These are phyloP conservation scores for Perca flavescens DNA, from an alignment of 2,113 vertebrate species.

Conservation along the genomic window DNA sequence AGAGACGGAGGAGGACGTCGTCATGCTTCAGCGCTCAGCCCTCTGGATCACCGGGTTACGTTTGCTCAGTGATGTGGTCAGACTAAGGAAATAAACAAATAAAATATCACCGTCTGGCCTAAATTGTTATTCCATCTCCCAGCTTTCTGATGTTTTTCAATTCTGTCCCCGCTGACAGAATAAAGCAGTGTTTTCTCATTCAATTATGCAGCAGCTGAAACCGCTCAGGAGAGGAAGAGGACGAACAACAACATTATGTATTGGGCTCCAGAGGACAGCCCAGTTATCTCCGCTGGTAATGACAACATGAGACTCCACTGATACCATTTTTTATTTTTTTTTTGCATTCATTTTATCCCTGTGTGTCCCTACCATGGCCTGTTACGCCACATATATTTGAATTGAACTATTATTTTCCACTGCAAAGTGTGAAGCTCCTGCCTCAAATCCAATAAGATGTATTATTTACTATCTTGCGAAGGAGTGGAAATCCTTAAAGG, in stretches of 20 bases:
- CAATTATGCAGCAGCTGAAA: slow-evolving; percentile 63
- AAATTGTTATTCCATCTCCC: slow-evolving; percentile 47
- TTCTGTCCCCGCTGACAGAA: slow-evolving; percentile 46
- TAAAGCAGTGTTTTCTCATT: slow-evolving; percentile 62
- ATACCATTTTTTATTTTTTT: slow-evolving; percentile 10
- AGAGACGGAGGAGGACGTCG: slow-evolving; percentile 40
- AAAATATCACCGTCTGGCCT: background rate
- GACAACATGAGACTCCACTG: slow-evolving; percentile 32
- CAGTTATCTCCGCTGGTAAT: slow-evolving; percentile 49
- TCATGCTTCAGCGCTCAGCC: slow-evolving; percentile 36
- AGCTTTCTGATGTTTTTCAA: slow-evolving; percentile 51
- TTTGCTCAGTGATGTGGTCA: slow-evolving; percentile 57
- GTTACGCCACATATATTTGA: slow-evolving; percentile 38
- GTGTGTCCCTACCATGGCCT: slow-evolving; percentile 3
- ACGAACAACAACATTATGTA: slow-evolving; percentile 17
- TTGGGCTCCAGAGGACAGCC: slow-evolving; percentile 30
- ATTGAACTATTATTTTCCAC: slow-evolving; percentile 24
- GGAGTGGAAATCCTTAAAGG: slow-evolving; percentile 40
- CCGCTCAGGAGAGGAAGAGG: slow-evolving; percentile 31
- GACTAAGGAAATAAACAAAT: background rate
- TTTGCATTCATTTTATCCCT: slow-evolving; percentile 27
- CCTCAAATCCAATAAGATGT: slow-evolving; percentile 52
- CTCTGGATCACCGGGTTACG: slow-evolving; percentile 51
- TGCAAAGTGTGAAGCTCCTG: slow-evolving; percentile 4
- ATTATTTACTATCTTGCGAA: slow-evolving; percentile 57